These are phyloP conservation scores for Nezara viridula DNA, from an alignment of 2,888 invertebrate species.

Conservation along the genomic window DNA sequence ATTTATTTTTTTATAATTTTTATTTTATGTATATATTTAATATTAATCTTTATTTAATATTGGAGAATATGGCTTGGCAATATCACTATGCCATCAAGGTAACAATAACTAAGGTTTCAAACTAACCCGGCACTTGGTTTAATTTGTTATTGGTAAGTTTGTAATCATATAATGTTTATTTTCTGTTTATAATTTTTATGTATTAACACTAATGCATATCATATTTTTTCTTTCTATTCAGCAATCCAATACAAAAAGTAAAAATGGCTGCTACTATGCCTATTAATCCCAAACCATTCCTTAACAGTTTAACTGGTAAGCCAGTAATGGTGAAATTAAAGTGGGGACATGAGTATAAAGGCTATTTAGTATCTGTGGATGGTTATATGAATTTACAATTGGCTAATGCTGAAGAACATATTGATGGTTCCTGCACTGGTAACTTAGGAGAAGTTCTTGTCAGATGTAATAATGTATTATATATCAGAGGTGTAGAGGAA, in stretches of 20 bases:
- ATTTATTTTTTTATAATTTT: too few species aligned
- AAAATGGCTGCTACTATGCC: constrained; percentile 84
- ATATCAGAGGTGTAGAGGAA: constrained; percentile 94
- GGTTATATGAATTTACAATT: constrained; percentile 99
- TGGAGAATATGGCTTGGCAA: too few species aligned
- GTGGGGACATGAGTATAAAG: constrained; percentile 99
- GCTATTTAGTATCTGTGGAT: constrained; percentile 96
- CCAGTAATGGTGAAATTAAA: constrained; percentile 97
- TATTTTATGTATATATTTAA: too few species aligned
- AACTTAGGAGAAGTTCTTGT: constrained; percentile 97
- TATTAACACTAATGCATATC: too few species aligned
- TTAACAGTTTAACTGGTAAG: constrained; percentile 98
- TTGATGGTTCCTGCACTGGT: constrained; percentile 92
- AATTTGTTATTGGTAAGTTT: background rate
- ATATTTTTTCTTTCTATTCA: background rate
- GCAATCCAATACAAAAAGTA: background rate
- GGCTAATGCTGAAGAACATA: constrained; percentile 97
- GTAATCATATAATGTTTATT: background rate
- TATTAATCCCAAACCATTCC: constrained; percentile 98
- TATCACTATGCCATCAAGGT: too few species aligned
- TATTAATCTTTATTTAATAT: too few species aligned
- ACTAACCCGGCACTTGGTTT: background rate
- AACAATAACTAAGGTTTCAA: background rate
- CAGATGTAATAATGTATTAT: constrained; percentile 96
- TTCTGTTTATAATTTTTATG: background rate